Percentiles rank a stretch among this genome's conserved stretches.
phyloP scores from a whole-genome alignment of 2,113 vertebrate species.

The Cygnus buccinator region DNA sequence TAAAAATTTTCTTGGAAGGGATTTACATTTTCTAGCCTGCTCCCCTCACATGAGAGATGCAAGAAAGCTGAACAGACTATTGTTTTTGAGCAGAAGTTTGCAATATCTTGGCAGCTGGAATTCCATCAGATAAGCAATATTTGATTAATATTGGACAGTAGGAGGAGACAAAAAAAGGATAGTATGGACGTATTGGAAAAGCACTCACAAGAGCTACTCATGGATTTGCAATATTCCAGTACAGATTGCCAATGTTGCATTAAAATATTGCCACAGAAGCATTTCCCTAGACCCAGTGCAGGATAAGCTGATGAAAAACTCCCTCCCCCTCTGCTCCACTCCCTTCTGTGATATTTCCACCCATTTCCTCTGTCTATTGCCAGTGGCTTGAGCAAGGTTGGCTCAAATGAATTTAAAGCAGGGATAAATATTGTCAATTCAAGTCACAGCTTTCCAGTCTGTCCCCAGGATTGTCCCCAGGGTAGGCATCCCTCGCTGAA shows the following conservation, averaged over 20 bases:
- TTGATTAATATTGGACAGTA: conserved; percentile 60
- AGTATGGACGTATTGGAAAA: conserved; percentile 62
- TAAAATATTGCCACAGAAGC: conserved; percentile 66
- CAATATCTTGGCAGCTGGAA: conserved; percentile 37
- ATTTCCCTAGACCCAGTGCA: background rate
- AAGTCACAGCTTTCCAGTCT: background rate
- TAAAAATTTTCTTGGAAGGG: background rate
- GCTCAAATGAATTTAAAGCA: conserved; percentile 21
- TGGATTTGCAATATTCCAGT: conserved; percentile 60
- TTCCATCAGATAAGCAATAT: conserved; percentile 55
- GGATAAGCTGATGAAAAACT: background rate
- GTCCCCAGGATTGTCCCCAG: background rate
- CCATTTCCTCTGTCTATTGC: background rate
- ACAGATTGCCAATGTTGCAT: conserved; percentile 36
- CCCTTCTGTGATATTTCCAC: background rate
- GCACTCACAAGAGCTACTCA: conserved; percentile 25
- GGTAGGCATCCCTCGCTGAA: background rate
- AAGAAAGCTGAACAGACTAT: background rate
- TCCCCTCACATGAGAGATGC: accelerated
- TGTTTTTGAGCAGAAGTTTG: background rate
- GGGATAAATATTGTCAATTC: conserved; percentile 13
- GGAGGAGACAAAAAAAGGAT: conserved; percentile 24
- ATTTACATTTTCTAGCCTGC: background rate
- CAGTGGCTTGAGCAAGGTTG: background rate
- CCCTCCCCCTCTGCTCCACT: background rate